Base-by-base conservation (phyloP, 2,888 invertebrate species). In the Euproctis similis region DNA sequence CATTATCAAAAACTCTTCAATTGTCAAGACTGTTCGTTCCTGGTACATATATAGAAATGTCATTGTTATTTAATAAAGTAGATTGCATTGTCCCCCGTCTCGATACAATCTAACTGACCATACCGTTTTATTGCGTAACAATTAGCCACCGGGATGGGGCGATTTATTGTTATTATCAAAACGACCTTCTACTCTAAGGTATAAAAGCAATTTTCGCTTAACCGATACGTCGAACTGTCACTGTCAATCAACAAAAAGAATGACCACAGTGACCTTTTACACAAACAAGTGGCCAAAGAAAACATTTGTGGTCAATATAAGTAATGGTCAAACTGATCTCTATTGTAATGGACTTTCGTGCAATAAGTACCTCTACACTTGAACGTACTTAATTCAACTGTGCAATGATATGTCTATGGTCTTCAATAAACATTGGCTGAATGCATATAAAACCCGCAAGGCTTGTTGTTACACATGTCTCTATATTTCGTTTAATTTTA, bases 71-170 rank as follows among this genome's bases (percentile, higher is more conserved):
- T 48, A 64, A 70, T 70, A 53, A 68, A 64, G 45, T 53, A 48
- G 52, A 61, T 62, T 59, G 61, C 63, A 59, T 56, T 52, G 31
- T 47, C 53, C 54, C 51, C 34, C 37, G 36, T 37, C 29, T 23
- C 36, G 36, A 36, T 45, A 46, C 40, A 30, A 44, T 50, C 29
- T 12, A 47, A 49, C 43, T 64, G 66, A 69, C 67, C 76, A 77
- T 75, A 59, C 60, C 67, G 75, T 53, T 75, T 77, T 76, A 77
- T 76, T 66, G 72, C 70, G 36, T 47, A 53, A 64, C 76, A 67
- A 77, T 77, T 74, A 76, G 53, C 31, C 43, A 34, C 38, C 33
- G 30, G 31, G 34, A 45, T 49, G 37, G 58, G 53, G 49, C 40
- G 29, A 26, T 34, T 33, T 35, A 35, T 46, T 34, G 41, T 21